Evolutionary conservation across 2,113 vertebrate species (phyloP).

Genomic region (Herpailurus yagouaroundi): DNA sequence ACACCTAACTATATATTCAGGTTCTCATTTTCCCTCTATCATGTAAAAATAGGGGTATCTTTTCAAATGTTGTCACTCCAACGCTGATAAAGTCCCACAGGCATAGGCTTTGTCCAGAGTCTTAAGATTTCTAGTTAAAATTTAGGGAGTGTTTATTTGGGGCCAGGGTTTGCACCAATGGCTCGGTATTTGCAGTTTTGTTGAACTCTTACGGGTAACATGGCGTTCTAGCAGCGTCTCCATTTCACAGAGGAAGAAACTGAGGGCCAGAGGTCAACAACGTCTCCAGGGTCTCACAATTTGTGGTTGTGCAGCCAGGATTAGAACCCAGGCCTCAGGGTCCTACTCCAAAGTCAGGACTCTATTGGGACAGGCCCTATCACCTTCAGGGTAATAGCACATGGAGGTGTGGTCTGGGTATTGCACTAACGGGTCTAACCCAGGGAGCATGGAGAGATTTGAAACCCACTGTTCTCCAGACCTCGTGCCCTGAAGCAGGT

Average conservation of each 20-base stretch:
- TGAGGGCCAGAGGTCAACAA: background rate
- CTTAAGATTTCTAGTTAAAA: background rate
- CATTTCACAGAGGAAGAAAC: background rate
- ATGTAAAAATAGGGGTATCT: background rate
- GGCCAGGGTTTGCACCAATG: background rate
- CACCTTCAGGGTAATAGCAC: background rate
- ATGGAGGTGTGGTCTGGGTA: background rate
- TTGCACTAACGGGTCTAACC: background rate
- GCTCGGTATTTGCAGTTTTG: background rate
- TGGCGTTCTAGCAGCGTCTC: background rate
- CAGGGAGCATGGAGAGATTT: background rate
- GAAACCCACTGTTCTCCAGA: background rate
- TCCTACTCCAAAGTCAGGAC: background rate
- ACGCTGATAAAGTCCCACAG: background rate
- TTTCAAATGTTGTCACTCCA: background rate
- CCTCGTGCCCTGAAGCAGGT: background rate
- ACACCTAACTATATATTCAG: background rate
- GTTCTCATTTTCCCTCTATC: background rate
- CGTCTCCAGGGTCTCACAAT: background rate
- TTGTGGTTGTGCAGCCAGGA: background rate
- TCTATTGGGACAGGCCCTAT: background rate
- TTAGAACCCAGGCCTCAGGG: background rate
- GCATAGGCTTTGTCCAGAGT: background rate
- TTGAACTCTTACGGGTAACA: background rate
- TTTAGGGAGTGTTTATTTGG: background rate